Evolutionary conservation across 2,888 invertebrate species (phyloP), one percentile per base, ranked within the genome.

Genomic region (Tineola bisselliella): DNA sequence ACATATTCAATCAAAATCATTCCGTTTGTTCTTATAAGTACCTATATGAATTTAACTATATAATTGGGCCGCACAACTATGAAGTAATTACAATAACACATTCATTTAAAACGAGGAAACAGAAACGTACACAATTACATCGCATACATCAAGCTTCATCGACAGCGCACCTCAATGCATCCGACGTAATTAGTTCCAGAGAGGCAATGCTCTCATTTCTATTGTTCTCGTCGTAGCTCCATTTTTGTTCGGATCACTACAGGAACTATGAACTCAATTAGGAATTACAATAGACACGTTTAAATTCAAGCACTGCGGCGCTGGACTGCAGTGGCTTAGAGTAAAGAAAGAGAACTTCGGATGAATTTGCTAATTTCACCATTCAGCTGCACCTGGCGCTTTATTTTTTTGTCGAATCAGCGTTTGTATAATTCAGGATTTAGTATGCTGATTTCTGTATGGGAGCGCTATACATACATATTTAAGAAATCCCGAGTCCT

Each of bases 281-380:
- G 54, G 54, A 54, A 54, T n/a, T 38, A 38, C 38, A 38, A 38
- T 38, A 38, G 38, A n/a, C n/a, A n/a, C 38, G n/a, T 38, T 38
- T 38, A 25, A 25, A 25, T 25, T 25, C 25, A 25, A 25, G 25
- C 25, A 25, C 25, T 25, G 25, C 25, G 25, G 12, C 54, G 25
- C 54, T 54, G 25, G 54, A 5, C 25, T 10, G 54, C 25, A 54
- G 25, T 54, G 54, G 54, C 18, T 54, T 54, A 54, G 25, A 48
- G 17, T 13, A 48, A 48, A 13, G 48, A 25, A 54, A 18, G 8
- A 25, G 12, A 54, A 17, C 8, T 13, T 10, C 52, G 11, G 25
- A 54, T 54, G 52, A 52, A 52, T 52, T 52, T 52, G 52, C 54
- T 54, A 54, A 54, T 54, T 19, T 18, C 1, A 5, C 54, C 11